Conservation (phyloP, 2,888 invertebrate genomes). For the Microctonus hyperodae region DNA sequence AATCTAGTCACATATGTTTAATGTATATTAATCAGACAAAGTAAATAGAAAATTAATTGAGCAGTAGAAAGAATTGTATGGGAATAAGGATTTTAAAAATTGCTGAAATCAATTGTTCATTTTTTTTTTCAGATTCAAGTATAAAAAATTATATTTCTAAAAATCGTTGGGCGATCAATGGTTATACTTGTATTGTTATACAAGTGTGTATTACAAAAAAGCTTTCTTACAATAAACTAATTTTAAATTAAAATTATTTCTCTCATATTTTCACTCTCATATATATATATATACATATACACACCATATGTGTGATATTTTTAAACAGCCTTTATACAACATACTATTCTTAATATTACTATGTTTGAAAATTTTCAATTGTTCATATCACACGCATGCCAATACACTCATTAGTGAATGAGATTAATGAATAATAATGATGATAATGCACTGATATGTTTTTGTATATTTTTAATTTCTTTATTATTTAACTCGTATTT, state of each 20-base stretch:
- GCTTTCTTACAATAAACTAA: no score
- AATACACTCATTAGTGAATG: not conserved
- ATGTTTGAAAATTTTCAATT: not conserved
- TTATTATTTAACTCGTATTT: not conserved
- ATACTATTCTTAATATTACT: not conserved
- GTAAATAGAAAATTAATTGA: not conserved
- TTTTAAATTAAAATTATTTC: no score
- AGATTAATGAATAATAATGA: not conserved
- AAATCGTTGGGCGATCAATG: constrained; percentile 23
- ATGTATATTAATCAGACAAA: not conserved
- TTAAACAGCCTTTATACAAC: not conserved
- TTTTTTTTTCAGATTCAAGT: constrained; percentile 32
- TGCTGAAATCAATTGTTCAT: not conserved
- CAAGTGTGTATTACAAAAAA: constrained; percentile 23
- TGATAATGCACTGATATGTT: not conserved
- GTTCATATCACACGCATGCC: not conserved
- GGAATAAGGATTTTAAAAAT: not conserved
- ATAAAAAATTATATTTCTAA: constrained; percentile 42
- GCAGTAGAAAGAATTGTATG: not conserved
- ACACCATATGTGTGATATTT: not conserved
- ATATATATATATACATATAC: not conserved
- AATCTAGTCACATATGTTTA: no score
- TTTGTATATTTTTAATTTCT: not conserved
- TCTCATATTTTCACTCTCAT: not conserved
- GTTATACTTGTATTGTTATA: constrained; percentile 26